Evolutionary conservation across 1,140 invertebrate genomes (phyloP).

Genomic region (Pissodes strobi): DNA sequence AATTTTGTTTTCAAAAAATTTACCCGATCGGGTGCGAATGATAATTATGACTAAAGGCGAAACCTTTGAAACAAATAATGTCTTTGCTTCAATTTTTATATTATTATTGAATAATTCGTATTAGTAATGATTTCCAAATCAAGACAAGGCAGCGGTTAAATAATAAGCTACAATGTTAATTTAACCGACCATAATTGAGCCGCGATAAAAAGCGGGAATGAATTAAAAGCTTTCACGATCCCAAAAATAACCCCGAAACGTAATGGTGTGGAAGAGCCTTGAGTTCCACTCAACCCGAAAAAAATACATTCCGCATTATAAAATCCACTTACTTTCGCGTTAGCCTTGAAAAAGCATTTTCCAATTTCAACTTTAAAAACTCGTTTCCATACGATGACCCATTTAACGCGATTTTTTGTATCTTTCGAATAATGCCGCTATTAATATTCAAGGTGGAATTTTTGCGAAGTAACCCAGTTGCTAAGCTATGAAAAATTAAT

Average conservation of each 20-base stretch:
- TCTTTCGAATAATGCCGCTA: constrained; percentile 1
- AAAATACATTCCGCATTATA: not conserved
- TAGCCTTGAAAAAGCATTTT: not conserved
- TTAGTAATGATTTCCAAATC: too few relatives aligned
- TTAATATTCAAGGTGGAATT: constrained; percentile 8
- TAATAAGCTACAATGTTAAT: too few relatives aligned
- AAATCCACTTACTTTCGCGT: constrained; percentile 3
- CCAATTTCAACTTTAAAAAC: constrained; percentile 2
- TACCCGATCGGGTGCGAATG: too few relatives aligned
- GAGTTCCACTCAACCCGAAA: constrained; percentile 5
- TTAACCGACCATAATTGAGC: too few relatives aligned
- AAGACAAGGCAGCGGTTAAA: too few relatives aligned
- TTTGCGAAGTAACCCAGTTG: not conserved
- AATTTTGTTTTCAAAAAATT: too few relatives aligned
- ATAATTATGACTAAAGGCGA: too few relatives aligned
- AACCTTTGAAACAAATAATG: too few relatives aligned
- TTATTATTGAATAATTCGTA: too few relatives aligned
- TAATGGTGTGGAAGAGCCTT: constrained; percentile 5
- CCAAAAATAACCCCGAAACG: not conserved
- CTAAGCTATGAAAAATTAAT: too few relatives aligned
- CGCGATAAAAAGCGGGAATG: not conserved
- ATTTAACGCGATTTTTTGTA: constrained; percentile 9
- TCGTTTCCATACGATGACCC: constrained; percentile 6
- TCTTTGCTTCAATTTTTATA: too few relatives aligned
- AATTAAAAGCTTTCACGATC: constrained; percentile 4